Evolutionary conservation across 2,888 invertebrate species (phyloP), one percentile per base, ranked within the genome.

Genomic region (Iphiclides podalirius): DNA sequence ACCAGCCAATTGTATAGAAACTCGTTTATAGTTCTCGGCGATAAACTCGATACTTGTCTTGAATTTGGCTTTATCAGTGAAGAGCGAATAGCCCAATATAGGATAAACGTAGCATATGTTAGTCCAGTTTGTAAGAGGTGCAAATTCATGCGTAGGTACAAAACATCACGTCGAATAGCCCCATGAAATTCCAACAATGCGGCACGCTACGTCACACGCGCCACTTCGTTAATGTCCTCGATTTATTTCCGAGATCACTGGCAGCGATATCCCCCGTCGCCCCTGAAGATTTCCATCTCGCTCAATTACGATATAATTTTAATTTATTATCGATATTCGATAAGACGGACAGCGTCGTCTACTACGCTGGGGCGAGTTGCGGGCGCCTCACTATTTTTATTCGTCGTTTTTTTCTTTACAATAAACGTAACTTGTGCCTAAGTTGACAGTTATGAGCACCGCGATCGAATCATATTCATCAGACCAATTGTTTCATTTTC

Each of bases 311-410:
- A 60, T 60, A 64, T 63, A 55, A 57, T 61, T 55, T 60, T 61
- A 60, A 64, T 64, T 59, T 61, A 58, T 60, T 63, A 63, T 66
- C 60, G 61, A 61, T 61, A 57, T 56, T 59, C 54, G 64, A 65
- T 66, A 66, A 63, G 54, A 57, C 54, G 46, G 53, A 62, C 62
- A 61, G 54, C 59, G 57, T 42, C 13, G 16, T 38, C 37, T 42
- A 42, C 38, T 16, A 26, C 9, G 17, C 14, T 9, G 34, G 47
- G 15, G 13, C 26, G 26, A 47, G 33, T 34, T 0, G 26, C n/a
- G 11, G 35, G 47, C 38, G 33, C 8, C 4, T 28, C 6, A 14
- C 17, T 26, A 9, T 3, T 23, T 38, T 12, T 9, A 4, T 15
- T 1, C 7, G 7, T 37, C 4, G 1, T 17, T 20, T 8, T 16